These are phyloP conservation scores for Myopa testacea DNA, from an alignment of 2,888 invertebrate genomes.

Conservation along the genomic window DNA sequence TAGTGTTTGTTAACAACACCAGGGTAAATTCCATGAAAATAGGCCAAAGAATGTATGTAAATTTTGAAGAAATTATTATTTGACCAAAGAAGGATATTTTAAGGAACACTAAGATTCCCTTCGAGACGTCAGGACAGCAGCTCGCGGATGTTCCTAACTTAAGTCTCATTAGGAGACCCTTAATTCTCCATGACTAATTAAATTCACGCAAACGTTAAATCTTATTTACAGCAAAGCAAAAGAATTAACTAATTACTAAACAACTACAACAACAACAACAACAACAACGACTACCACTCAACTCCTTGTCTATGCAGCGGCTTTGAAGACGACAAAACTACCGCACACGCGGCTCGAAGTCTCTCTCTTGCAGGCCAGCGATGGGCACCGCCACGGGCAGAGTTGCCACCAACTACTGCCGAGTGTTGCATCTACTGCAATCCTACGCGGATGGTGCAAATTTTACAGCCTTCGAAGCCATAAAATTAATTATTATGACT, in stretches of 20 bases:
- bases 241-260: slow-evolving; percentile 1
- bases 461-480: slow-evolving; percentile 40
- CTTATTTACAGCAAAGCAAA: background rate
- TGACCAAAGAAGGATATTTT: too few relatives aligned
- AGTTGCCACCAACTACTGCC: slow-evolving; percentile 7
- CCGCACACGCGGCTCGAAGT: slow-evolving; percentile 30
- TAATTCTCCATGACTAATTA: slow-evolving; percentile 20
- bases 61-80: too few relatives aligned
- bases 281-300: background rate
- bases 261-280: background rate
- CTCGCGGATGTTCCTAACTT: too few relatives aligned
- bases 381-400: background rate
- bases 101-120: too few relatives aligned
- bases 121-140: too few relatives aligned
- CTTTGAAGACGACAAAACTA: slow-evolving; percentile 19
- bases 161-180: slow-evolving; percentile 1
- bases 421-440: background rate
- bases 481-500: slow-evolving; percentile 48
- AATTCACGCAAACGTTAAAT: background rate
- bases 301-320: background rate
- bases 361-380: background rate
- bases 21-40: too few relatives aligned
- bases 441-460: slow-evolving; percentile 10
- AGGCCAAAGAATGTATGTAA: too few relatives aligned
- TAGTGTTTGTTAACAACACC: too few relatives aligned